Percentiles rank a stretch among this genome's conserved stretches.
Conservation (phyloP, 2,888 invertebrate genomes). For the Litoditis marina region DNA sequence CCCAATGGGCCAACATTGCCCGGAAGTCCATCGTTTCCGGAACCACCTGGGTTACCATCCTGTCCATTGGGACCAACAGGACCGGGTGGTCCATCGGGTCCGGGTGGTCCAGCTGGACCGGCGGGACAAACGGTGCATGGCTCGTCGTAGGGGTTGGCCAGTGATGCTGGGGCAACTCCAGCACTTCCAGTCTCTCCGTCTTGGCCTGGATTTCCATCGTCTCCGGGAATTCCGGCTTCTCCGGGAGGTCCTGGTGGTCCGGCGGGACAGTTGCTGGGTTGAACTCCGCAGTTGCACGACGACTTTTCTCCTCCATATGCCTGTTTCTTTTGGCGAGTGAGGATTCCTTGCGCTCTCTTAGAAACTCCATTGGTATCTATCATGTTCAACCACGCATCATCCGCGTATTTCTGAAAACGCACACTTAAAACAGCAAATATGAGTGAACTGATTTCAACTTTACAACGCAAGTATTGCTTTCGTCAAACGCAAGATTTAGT, state of each 20-base stretch:
- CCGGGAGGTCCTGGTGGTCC: slow-evolving; percentile 14
- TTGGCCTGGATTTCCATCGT: no score
- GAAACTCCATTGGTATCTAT: slow-evolving; percentile 13
- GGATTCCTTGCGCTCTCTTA: slow-evolving; percentile 2
- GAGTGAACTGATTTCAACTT: no score
- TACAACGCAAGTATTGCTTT: no score
- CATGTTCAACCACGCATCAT: slow-evolving; percentile 15
- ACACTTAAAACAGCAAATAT: not conserved
- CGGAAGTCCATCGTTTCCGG: slow-evolving; percentile 37
- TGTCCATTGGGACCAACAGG: slow-evolving; percentile 36
- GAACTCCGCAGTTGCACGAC: slow-evolving; percentile 12
- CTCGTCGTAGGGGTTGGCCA: no score
- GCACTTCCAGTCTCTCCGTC: no score
- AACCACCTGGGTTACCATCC: slow-evolving; percentile 31
- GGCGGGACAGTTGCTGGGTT: slow-evolving; percentile 11
- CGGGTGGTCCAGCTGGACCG: slow-evolving; percentile 40
- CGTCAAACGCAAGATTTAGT: no score
- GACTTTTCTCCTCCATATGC: no score
- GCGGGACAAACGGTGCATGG: slow-evolving; percentile 43
- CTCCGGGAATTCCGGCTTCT: slow-evolving; percentile 7
- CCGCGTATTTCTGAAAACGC: slow-evolving; percentile 12
- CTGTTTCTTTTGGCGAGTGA: slow-evolving; percentile 12
- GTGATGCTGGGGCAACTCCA: no score
- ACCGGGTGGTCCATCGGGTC: slow-evolving; percentile 40
- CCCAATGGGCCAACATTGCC: slow-evolving; percentile 33